These are phyloP conservation scores for Bostrychus sinensis DNA, from an alignment of 2,113 vertebrate genomes.

Conservation along the genomic window DNA sequence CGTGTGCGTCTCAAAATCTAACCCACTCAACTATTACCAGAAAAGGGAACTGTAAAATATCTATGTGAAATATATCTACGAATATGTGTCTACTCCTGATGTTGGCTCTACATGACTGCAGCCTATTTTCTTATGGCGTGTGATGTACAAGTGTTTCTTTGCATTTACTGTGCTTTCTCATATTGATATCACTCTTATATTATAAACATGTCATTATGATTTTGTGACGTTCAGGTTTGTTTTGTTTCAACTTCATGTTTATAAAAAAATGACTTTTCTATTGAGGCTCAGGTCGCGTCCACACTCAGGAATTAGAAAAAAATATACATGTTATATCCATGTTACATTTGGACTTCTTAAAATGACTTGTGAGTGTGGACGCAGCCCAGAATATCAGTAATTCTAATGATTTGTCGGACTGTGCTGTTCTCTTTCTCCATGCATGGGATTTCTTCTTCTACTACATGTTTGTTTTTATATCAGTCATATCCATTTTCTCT, in stretches of 20 bases:
- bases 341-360: no score
- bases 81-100: slow-evolving; percentile 33
- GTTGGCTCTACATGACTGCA: slow-evolving; percentile 51
- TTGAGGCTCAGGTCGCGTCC: not conserved
- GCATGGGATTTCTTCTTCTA: slow-evolving; percentile 42
- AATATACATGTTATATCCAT: no score
- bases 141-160: slow-evolving; percentile 58
- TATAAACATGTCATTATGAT: slow-evolving; percentile 44
- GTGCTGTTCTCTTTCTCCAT: slow-evolving; percentile 25
- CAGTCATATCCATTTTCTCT: slow-evolving; percentile 27
- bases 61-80: slow-evolving; percentile 43
- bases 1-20: slow-evolving; percentile 40
- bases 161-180: slow-evolving; percentile 23
- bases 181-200: slow-evolving; percentile 33
- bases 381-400: not conserved
- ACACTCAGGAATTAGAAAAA: no score
- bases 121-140: slow-evolving; percentile 75
- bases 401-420: not conserved
- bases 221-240: slow-evolving; percentile 50
- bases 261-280: slow-evolving; percentile 16
- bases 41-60: slow-evolving; percentile 60
- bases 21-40: slow-evolving; percentile 31
- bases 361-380: no score
- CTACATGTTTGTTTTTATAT: slow-evolving; percentile 38
- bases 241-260: slow-evolving; percentile 5